Percentiles rank a stretch among this genome's conserved stretches.
These are phyloP conservation scores for Candidula unifasciata DNA, from an alignment of 2,888 invertebrate genomes.

Conservation along the genomic window DNA sequence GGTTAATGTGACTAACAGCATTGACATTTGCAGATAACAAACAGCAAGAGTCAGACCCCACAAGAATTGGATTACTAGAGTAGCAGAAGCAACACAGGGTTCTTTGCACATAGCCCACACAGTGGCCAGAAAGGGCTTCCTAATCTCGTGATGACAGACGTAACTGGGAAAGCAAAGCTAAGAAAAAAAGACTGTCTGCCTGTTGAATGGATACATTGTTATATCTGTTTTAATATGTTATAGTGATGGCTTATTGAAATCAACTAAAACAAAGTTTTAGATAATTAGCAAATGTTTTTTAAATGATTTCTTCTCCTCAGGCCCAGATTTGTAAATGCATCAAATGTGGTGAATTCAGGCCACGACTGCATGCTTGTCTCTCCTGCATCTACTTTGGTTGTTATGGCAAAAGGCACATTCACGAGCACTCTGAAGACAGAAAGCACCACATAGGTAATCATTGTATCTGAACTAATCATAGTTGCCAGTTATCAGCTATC, in stretches of 20 bases:
- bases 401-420: conserved; percentile 86
- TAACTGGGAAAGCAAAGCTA: too few relatives aligned
- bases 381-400: conserved; percentile 97
- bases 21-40: too few relatives aligned
- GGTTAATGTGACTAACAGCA: too few relatives aligned
- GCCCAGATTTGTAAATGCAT: conserved; percentile 89
- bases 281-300: neutral
- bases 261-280: neutral
- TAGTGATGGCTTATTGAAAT: neutral
- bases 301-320: conserved; percentile 79
- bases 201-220: neutral
- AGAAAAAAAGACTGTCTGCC: too few relatives aligned
- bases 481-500: neutral
- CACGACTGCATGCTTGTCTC: conserved; percentile 80
- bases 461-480: neutral
- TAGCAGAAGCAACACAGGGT: too few relatives aligned
- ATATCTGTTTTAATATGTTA: neutral
- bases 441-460: conserved; percentile 86
- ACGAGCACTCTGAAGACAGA: conserved; percentile 88
- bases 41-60: too few relatives aligned
- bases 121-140: too few relatives aligned
- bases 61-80: too few relatives aligned
- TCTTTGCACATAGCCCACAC: too few relatives aligned
- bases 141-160: too few relatives aligned
- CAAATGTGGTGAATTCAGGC: conserved; percentile 85